Evolutionary conservation across 2,113 vertebrate genomes (phyloP), one percentile per base, ranked within the genome.

Genomic region (Natator depressus): DNA sequence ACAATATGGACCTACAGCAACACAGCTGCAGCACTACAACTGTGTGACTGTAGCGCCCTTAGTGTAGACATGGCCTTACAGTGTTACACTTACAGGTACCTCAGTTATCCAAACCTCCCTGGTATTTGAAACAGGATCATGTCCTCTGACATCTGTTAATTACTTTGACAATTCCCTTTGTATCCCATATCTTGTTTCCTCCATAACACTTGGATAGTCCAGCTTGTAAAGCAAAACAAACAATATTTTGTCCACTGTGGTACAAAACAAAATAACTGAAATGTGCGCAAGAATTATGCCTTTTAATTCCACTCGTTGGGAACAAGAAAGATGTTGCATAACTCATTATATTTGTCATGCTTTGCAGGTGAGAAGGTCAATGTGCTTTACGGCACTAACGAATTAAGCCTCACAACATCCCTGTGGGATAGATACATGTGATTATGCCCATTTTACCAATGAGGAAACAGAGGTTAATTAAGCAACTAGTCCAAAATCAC

Each of bases 321-420:
- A 81, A 65, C 53, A 69, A 96, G 75, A 85, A 89, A 75, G 82
- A 27, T 87, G 76, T 62, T 91, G n/a, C 82, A 75, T 81, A 94
- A 87, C 62, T 42, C 0, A 25, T 62, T 5, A 10, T 87, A 85
- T 82, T 90, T 82, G 59, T 38, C 84, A 55, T 59, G 55, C 82
- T 47, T 93, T 72, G 46, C 91, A 80, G 76, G 59, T 90, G 80
- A 82, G 92, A 93, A 90, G 27, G 42, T 90, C 42, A 89, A 4
- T n/a, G 75, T 92, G 87, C 76, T 82, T 78, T 8, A 78, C 14
- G 25, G 75, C 25, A 78, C 13, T 78, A 78, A 78, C 14, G 24
- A 29, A 78, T 27, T 78, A 78, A 78, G 42, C 42, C 22, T 78
- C 46, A 47, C 25, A 47, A 29, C 20, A 46, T 78, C 75, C 38